phyloP scores from a whole-genome alignment of 2,888 invertebrate species.

The Temnothorax ravouxi region DNA sequence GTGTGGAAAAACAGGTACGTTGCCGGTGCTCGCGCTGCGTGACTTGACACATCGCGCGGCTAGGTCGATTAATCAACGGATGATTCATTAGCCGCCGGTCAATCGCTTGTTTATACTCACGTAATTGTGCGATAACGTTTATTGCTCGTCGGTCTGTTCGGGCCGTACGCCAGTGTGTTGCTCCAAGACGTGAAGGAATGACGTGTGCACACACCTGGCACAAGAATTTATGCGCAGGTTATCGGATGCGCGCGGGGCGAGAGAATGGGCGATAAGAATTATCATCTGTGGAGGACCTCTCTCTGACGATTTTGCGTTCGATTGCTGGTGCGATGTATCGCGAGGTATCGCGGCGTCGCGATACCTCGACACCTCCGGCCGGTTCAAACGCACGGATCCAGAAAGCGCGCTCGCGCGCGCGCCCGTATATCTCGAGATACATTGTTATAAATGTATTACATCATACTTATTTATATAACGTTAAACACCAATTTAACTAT shows the following conservation, averaged over 20 bases:
- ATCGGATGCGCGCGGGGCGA: not conserved
- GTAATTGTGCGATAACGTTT: slow-evolving; percentile 46
- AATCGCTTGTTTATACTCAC: slow-evolving; percentile 41
- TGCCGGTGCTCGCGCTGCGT: not conserved
- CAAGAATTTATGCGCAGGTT: slow-evolving; percentile 6
- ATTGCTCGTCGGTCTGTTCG: slow-evolving; percentile 1
- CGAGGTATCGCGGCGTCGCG: not conserved
- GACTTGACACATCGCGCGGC: not conserved
- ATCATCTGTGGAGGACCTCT: not conserved
- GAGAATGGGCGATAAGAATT: not conserved
- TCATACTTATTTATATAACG: not conserved
- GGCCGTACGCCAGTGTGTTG: slow-evolving; percentile 18
- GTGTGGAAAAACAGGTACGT: not conserved
- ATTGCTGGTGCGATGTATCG: not conserved
- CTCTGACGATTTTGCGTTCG: slow-evolving; percentile 8
- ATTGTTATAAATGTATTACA: not conserved
- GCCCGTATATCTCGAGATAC: not conserved
- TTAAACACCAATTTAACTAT: not conserved
- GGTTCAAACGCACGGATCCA: not conserved
- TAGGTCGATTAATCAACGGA: not conserved
- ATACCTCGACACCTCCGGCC: not conserved
- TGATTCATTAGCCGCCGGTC: not conserved
- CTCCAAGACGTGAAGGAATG: slow-evolving; percentile 1
- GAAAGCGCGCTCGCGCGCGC: not conserved
- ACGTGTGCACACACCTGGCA: slow-evolving; percentile 7